Conservation (phyloP, 1,140 invertebrate species). For the Spodoptera frugiperda region DNA sequence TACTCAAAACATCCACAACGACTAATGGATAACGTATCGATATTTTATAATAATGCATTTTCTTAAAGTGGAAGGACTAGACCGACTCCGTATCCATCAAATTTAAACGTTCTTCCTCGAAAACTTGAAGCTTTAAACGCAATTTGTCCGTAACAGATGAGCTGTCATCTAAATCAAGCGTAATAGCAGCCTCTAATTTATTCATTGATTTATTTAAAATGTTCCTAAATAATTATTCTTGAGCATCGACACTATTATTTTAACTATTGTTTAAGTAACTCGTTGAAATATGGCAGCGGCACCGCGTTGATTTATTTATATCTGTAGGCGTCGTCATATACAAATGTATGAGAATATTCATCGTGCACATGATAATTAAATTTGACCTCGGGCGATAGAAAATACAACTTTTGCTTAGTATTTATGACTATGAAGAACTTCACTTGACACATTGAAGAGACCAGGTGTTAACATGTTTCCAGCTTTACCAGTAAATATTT, state of each 20-base stretch:
- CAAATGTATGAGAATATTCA: conserved; percentile 56
- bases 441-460: conserved; percentile 67
- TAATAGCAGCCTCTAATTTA: conserved; percentile 79
- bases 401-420: conserved; percentile 64
- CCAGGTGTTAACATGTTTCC: conserved; percentile 66
- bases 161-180: conserved; percentile 79
- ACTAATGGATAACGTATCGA: no score
- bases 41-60: no score
- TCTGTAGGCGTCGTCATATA: conserved; percentile 72
- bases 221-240: conserved; percentile 81
- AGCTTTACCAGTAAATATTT: conserved; percentile 70
- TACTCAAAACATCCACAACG: no score
- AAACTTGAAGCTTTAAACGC: conserved; percentile 58
- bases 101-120: conserved; percentile 38
- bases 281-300: conserved; percentile 72
- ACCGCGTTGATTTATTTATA: conserved; percentile 68
- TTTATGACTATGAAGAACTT: conserved; percentile 68
- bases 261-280: conserved; percentile 79
- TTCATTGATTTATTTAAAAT: conserved; percentile 81
- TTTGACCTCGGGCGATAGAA: conserved; percentile 70
- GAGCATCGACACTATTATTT: conserved; percentile 77
- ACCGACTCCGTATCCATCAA: no score
- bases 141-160: conserved; percentile 76
- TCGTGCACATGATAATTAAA: conserved; percentile 78
- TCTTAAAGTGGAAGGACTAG: no score